phyloP scores from a whole-genome alignment of 2,113 vertebrate genomes.

The Pseudolaguvia tuberculata region DNA sequence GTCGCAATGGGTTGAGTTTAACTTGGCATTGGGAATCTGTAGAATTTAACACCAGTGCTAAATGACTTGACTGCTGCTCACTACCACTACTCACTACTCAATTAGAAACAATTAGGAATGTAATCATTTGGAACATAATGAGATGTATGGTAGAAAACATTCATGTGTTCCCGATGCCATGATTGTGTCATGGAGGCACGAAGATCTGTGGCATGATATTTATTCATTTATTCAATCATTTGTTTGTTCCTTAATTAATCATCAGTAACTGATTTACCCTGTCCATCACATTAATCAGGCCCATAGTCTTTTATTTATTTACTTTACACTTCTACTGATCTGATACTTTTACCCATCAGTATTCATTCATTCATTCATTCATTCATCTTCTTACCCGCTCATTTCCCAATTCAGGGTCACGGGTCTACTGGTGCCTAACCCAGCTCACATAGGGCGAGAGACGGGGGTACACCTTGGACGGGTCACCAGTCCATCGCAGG shows the following conservation, averaged over 20 bases:
- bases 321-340: background rate
- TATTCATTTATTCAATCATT: background rate
- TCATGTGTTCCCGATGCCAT: background rate
- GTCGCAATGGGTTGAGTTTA: too few relatives aligned
- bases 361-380: background rate
- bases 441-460: too few relatives aligned
- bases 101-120: background rate
- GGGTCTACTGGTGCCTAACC: too few relatives aligned
- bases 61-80: too few relatives aligned
- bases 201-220: background rate
- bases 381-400: too few relatives aligned
- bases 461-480: too few relatives aligned
- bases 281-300: background rate
- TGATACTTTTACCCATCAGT: background rate
- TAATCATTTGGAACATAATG: background rate
- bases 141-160: background rate
- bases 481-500: too few relatives aligned
- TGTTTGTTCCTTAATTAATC: background rate
- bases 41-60: background rate
- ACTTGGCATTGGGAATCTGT: too few relatives aligned
- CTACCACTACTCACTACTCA: too few relatives aligned
- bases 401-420: too few relatives aligned
- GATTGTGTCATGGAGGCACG: background rate
- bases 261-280: background rate
- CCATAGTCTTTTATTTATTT: background rate